phyloP scores from a whole-genome alignment of 2,113 vertebrate species.

The Chloropsis hardwickii region DNA sequence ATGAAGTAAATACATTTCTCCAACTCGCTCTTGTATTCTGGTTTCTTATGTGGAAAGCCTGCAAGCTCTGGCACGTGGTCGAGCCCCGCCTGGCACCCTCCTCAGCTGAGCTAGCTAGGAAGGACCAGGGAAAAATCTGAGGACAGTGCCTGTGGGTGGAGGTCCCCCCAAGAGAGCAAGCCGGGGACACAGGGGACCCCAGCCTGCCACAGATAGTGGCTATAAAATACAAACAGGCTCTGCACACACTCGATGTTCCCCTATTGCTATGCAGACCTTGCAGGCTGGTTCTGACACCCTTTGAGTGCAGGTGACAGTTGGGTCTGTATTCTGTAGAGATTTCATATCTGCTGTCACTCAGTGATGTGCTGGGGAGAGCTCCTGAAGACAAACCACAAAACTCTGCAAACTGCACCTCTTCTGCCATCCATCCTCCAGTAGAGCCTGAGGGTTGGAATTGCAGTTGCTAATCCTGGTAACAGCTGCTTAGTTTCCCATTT shows the following conservation, averaged over 20 bases:
- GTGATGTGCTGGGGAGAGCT: not conserved
- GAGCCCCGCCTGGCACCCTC: no score
- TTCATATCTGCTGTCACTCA: not conserved
- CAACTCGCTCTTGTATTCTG: no score
- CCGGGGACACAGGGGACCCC: no score
- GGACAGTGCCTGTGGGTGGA: no score
- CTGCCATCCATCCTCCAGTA: not conserved
- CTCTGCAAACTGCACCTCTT: not conserved
- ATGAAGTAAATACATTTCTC: no score
- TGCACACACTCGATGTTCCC: not conserved
- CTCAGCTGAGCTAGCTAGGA: no score
- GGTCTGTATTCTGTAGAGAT: not conserved
- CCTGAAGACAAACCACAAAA: not conserved
- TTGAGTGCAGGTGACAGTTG: not conserved
- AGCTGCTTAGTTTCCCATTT: not conserved
- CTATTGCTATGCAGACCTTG: not conserved
- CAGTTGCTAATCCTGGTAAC: not conserved
- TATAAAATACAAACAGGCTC: not conserved
- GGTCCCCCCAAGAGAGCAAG: no score
- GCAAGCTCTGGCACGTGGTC: no score
- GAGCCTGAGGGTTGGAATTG: not conserved
- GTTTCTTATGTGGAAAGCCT: no score
- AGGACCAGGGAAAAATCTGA: no score
- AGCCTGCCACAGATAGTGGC: no score
- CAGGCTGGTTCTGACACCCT: not conserved